Evolutionary conservation across 2,888 invertebrate species (phyloP).

Genomic region (Pseudanteris insignis): DNA sequence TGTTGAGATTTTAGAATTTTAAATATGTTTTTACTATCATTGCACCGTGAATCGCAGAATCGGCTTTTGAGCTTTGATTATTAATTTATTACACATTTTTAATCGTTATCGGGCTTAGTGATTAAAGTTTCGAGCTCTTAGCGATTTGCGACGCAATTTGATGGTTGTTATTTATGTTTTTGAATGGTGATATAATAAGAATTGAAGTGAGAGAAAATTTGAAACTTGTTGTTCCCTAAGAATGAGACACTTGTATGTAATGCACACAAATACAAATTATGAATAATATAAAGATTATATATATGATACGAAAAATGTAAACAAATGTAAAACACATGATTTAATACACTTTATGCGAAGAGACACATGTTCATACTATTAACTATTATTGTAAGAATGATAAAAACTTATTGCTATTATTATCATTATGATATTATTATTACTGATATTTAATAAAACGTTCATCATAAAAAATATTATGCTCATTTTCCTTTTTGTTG

Average conservation of each 20-base stretch:
- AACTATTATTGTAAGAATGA: conserved; percentile 50
- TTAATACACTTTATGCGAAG: conserved; percentile 44
- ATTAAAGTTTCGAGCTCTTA: no score
- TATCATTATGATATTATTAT: conserved; percentile 54
- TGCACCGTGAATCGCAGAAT: conserved; percentile 1
- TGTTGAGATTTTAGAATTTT: conserved; percentile 29
- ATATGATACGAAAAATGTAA: conserved; percentile 39
- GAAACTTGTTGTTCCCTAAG: conserved; percentile 25
- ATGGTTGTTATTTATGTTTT: conserved; percentile 17
- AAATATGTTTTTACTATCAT: conserved; percentile 15
- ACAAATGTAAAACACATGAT: conserved; percentile 44
- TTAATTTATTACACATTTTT: no score
- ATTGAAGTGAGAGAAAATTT: conserved; percentile 23
- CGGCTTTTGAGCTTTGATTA: no score
- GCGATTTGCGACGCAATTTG: conserved; percentile 11
- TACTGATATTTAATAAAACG: conserved; percentile 60
- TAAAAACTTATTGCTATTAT: conserved; percentile 50
- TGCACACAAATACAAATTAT: conserved; percentile 41
- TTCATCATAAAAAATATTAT: conserved; percentile 54
- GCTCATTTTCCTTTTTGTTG: no score
- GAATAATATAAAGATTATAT: conserved; percentile 17
- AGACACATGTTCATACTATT: conserved; percentile 48
- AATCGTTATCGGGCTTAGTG: no score
- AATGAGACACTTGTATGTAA: conserved; percentile 37
- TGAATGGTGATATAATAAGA: conserved; percentile 25